phyloP scores from a whole-genome alignment of 2,113 vertebrate genomes.

The Boleophthalmus pectinirostris region DNA sequence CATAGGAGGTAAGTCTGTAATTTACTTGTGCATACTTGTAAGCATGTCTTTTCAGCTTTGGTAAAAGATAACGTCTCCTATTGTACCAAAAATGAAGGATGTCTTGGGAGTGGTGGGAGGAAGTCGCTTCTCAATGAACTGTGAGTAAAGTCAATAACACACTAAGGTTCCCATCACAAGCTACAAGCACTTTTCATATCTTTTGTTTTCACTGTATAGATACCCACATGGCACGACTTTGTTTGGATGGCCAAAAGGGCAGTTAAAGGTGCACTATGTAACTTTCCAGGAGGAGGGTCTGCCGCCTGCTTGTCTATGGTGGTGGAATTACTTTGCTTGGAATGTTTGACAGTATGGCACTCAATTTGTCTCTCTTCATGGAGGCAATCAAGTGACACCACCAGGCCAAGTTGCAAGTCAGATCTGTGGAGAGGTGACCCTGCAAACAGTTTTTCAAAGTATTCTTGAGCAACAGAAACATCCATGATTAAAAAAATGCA shows the following conservation, averaged over 20 bases:
- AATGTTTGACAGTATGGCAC: too few species aligned
- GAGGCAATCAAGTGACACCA: too few species aligned
- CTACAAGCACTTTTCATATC: constrained; percentile 38
- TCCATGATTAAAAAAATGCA: too few species aligned
- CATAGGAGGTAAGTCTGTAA: constrained; percentile 9
- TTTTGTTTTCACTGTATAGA: constrained; percentile 29
- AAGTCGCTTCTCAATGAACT: constrained; percentile 35
- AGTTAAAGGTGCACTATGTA: too few species aligned
- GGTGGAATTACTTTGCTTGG: too few species aligned
- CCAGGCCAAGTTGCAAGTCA: too few species aligned
- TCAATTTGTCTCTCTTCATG: too few species aligned
- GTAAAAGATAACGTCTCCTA: constrained; percentile 32
- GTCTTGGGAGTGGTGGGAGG: constrained; percentile 42
- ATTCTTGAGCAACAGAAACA: too few species aligned
- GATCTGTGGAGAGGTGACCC: too few species aligned
- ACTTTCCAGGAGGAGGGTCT: too few species aligned
- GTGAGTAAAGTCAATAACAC: constrained; percentile 53
- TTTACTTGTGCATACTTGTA: neutral
- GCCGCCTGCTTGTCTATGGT: too few species aligned
- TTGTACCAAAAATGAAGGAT: constrained; percentile 41
- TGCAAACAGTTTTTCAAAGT: too few species aligned
- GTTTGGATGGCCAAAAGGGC: neutral
- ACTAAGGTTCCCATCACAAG: constrained; percentile 22
- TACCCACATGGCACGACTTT: constrained; percentile 17
- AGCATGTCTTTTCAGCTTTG: constrained; percentile 24